Evolutionary conservation across 2,113 vertebrate species (phyloP).

Genomic region (Oncorhynchus masou): DNA sequence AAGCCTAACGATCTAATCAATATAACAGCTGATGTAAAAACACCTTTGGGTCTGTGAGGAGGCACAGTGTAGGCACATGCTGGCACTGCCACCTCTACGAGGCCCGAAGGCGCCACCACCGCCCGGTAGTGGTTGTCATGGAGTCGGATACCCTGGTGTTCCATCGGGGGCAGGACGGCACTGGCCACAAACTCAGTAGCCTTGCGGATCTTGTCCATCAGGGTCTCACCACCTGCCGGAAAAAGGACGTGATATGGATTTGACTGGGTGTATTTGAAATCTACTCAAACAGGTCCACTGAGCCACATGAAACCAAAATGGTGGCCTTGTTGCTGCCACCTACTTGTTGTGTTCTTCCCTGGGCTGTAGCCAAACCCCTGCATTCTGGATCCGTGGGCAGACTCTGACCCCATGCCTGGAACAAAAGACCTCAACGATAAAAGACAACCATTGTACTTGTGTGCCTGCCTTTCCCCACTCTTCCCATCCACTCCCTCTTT

Average conservation of each 20-base stretch:
- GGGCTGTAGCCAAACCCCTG: constrained; percentile 90
- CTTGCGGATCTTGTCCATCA: constrained; percentile 89
- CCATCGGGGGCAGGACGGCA: constrained; percentile 76
- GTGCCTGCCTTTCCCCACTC: background rate
- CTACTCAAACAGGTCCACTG: background rate
- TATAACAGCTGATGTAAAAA: background rate
- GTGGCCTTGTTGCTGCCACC: constrained; percentile 28
- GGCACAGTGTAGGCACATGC: constrained; percentile 56
- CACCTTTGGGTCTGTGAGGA: constrained; percentile 66
- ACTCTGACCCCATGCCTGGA: constrained; percentile 89
- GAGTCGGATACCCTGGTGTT: constrained; percentile 63
- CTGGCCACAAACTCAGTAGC: constrained; percentile 86
- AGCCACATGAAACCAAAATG: background rate
- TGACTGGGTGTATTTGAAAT: background rate
- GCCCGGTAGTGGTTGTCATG: constrained; percentile 84
- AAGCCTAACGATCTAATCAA: background rate
- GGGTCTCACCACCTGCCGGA: constrained; percentile 65
- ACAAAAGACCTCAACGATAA: background rate
- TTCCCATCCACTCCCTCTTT: too few relatives aligned
- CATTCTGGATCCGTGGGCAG: constrained; percentile 71
- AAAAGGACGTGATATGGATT: background rate
- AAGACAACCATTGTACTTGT: background rate
- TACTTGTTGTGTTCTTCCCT: constrained; percentile 70
- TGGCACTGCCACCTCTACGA: constrained; percentile 54
- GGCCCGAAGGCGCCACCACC: constrained; percentile 70